Evolutionary conservation across 1,140 invertebrate species (phyloP).

Genomic region (Gryon sp.): DNA sequence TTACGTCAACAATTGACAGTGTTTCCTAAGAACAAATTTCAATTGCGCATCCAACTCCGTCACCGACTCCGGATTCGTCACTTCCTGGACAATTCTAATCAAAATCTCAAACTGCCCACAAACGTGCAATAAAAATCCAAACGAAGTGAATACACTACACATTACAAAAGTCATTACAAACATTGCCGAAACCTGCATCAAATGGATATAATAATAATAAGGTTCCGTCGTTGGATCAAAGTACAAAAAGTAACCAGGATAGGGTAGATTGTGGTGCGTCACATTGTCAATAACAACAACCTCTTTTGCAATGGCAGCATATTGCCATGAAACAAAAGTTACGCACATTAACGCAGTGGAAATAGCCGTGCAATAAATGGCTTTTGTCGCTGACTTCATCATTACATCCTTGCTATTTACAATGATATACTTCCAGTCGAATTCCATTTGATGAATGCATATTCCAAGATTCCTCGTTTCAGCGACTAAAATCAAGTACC

Average conservation of each 20-base stretch:
- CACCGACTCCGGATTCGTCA: neutral
- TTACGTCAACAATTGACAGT: constrained; percentile 33
- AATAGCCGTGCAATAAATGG: neutral
- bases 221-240: constrained; percentile 7
- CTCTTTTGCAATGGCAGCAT: neutral
- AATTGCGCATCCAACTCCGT: constrained; percentile 1
- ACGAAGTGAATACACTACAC: neutral
- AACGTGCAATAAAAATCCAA: constrained; percentile 8
- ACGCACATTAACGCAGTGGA: neutral
- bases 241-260: neutral
- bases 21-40: constrained; percentile 21
- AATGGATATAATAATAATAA: constrained; percentile 23
- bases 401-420: constrained; percentile 8
- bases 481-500: neutral
- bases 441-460: constrained; percentile 24
- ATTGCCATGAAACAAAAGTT: constrained; percentile 11
- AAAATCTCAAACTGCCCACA: constrained; percentile 44
- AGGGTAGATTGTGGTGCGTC: constrained; percentile 20
- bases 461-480: neutral
- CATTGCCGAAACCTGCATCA: neutral
- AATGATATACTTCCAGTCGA: constrained; percentile 17
- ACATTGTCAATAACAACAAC: constrained; percentile 5
- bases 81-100: neutral
- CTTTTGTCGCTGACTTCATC: neutral
- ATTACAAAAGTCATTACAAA: neutral